A percentile compares a stretch with the other conserved stretches of the same genome.
These are phyloP conservation scores for Graptemys geographica DNA, from an alignment of 2,797 vertebrate genomes.

Conservation along the genomic window DNA sequence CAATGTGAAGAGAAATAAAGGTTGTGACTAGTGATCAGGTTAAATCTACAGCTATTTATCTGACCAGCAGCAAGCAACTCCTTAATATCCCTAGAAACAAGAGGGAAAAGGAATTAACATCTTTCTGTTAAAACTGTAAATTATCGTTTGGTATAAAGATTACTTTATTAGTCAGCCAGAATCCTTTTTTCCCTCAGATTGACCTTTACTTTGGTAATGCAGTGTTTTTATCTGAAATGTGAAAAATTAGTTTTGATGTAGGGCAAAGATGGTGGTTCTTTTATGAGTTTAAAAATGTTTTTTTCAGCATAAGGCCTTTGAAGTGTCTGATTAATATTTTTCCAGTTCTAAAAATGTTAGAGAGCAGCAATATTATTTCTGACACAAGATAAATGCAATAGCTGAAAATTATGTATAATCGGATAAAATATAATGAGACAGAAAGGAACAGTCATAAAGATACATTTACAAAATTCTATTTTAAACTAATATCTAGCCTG, in stretches of 20 bases:
- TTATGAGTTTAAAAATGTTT: constrained; percentile 38
- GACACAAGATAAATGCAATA: constrained; percentile 59
- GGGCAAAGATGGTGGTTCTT: constrained; percentile 13
- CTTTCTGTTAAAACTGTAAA: constrained; percentile 9
- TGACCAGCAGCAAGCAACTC: not conserved
- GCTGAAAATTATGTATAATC: constrained; percentile 49
- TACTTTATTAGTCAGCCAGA: constrained; percentile 32
- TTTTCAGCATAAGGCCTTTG: constrained; percentile 16
- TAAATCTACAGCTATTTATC: constrained; percentile 29
- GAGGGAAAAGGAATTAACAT: constrained; percentile 36
- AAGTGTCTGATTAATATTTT: constrained; percentile 60
- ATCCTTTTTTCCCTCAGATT: constrained; percentile 20
- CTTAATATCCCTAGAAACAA: constrained; percentile 26
- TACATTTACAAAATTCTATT: constrained; percentile 46
- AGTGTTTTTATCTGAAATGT: not conserved
- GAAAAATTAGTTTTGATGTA: constrained; percentile 1
- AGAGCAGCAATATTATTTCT: constrained; percentile 52
- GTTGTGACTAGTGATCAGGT: constrained; percentile 36
- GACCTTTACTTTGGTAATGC: constrained; percentile 22
- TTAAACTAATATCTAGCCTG: constrained; percentile 30
- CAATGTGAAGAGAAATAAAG: constrained; percentile 28
- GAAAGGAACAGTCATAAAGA: constrained; percentile 44
- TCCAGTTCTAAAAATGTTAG: constrained; percentile 20
- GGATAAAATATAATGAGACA: constrained; percentile 32
- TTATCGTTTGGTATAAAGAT: not conserved